Percentiles rank a stretch among this genome's conserved stretches.
Conservation (phyloP, 2,888 invertebrate genomes). For the Lithophane semibrunnea region DNA sequence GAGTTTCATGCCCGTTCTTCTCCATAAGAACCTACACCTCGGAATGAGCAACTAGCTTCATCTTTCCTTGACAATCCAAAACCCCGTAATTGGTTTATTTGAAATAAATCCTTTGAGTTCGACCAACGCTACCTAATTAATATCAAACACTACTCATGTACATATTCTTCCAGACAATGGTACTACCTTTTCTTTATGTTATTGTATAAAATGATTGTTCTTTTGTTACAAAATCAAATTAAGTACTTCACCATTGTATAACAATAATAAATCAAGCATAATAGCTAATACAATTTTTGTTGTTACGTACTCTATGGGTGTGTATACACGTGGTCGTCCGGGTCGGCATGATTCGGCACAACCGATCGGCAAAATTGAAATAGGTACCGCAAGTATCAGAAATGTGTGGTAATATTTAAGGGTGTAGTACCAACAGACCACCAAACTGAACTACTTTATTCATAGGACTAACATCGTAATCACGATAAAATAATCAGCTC, state of each 20-base stretch:
- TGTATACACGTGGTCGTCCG: too few relatives aligned
- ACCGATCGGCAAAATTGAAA: neutral
- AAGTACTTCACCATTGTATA: neutral
- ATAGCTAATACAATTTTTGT: constrained; percentile 6
- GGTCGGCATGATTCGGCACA: neutral
- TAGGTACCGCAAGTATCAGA: neutral
- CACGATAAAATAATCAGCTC: too few relatives aligned
- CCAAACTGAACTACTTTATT: too few relatives aligned
- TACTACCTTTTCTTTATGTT: neutral
- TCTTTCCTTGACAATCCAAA: neutral
- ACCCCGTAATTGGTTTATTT: neutral
- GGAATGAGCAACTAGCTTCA: neutral
- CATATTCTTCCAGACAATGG: constrained; percentile 2
- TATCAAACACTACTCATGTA: neutral
- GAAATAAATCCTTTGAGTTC: neutral
- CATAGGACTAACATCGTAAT: too few relatives aligned
- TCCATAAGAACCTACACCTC: too few relatives aligned
- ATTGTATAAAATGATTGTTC: constrained; percentile 29
- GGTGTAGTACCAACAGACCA: too few relatives aligned
- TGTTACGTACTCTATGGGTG: neutral
- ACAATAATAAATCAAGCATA: neutral
- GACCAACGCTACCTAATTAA: neutral
- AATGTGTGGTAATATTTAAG: neutral
- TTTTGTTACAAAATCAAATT: constrained; percentile 16
- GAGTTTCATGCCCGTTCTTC: too few relatives aligned